Evolutionary conservation across 2,888 invertebrate species (phyloP), one percentile per base, ranked within the genome.

Genomic region (Drosophila rubida): DNA sequence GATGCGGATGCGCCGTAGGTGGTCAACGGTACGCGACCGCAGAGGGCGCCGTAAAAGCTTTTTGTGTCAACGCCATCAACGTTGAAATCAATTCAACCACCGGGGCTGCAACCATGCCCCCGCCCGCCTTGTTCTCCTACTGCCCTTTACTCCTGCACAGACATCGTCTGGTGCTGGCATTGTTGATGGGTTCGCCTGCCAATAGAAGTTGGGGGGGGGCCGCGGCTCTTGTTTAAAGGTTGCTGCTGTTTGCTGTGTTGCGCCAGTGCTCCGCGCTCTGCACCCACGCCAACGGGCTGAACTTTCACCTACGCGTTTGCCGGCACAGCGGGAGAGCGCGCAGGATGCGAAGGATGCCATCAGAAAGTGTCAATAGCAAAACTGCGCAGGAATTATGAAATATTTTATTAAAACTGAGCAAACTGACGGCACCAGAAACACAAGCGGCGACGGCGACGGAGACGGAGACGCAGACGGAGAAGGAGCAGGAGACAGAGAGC

Each of bases 61-160:
- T 87, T 89, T 89, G 88, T 90, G 90, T 90, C 90, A 90, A 89
- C 89, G 85, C 85, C 87, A 87, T 86, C 87, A 84, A 86, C 78
- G 79, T 64, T 80, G 86, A 86, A 84, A 84, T 84, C 86, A 84
- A 86, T 84, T 84, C 87, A 84, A 86, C 75, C 75, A 74, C 74
- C 78, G 68, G 57, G 59, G 65, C 65, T 71, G 63, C 71, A 45
- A 35, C 53, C 66, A 55, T 51, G n/a, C 19, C 57, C 27, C 27
- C 30, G 14, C 2, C n/a, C 11, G 6, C n/a, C 32, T 19, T 19
- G 19, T n/a, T 9, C 22, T 19, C 7, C 14, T 19, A 11, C 44
- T 25, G 3, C 46, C 13, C 13, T 32, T 14, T 11, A 6, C 69
- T 45, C 23, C 53, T 55, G 13, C 64, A 42, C 32, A 57, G 23